Conservation (phyloP, 2,113 vertebrate species). For the Lonchura striata region DNA sequence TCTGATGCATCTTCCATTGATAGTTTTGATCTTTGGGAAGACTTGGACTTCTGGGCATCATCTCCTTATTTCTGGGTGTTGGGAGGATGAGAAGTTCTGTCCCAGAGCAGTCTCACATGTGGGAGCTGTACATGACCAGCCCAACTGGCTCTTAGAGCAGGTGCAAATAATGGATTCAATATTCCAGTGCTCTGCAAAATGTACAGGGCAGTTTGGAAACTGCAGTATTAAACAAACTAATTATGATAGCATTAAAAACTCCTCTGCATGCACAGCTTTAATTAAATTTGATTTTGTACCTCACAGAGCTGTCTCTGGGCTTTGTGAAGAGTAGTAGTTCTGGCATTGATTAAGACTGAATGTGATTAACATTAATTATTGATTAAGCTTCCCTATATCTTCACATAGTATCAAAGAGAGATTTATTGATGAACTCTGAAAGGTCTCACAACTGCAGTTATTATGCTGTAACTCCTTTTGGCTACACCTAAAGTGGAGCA, state of each 20-base stretch:
- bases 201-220: background rate
- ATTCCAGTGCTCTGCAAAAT: background rate
- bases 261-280: background rate
- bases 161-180: background rate
- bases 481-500: background rate
- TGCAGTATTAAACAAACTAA: slow-evolving; percentile 23
- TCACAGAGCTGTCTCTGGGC: background rate
- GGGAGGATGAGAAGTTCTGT: background rate
- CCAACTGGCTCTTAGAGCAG: background rate
- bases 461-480: background rate
- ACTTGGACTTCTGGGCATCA: background rate
- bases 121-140: background rate
- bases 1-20: background rate
- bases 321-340: slow-evolving; percentile 18
- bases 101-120: background rate
- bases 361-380: slow-evolving; percentile 49
- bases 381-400: slow-evolving; percentile 29
- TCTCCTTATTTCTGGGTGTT: background rate
- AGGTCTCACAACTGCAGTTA: background rate
- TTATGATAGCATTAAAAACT: slow-evolving; percentile 13
- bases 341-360: slow-evolving; percentile 41
- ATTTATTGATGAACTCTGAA: slow-evolving; percentile 34
- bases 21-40: background rate
- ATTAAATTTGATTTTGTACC: slow-evolving; percentile 38
- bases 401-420: slow-evolving; percentile 6